Evolutionary conservation across 2,797 vertebrate genomes (phyloP).

Genomic region (Limosa lapponica): DNA sequence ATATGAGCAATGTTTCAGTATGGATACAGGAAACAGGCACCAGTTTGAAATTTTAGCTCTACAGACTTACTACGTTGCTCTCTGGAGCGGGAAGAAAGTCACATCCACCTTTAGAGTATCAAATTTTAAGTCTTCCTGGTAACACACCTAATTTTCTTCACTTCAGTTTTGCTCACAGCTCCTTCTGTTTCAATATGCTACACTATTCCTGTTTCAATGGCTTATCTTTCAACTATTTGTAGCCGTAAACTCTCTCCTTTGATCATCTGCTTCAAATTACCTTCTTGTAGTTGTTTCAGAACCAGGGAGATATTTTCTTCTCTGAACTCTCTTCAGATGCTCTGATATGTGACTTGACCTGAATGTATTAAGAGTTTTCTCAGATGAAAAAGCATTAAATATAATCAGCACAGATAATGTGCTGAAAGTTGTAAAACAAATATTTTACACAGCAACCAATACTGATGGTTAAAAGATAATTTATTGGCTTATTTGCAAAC

Average conservation of each 20-base stretch:
- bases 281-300: not conserved
- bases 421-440: not conserved
- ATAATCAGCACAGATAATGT: not conserved
- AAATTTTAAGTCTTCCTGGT: not conserved
- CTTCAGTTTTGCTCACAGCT: not conserved
- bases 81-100: not conserved
- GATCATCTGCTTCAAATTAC: not conserved
- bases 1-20: not conserved
- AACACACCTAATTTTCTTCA: not conserved
- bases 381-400: not conserved
- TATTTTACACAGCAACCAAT: not conserved
- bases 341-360: not conserved
- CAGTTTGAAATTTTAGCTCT: not conserved
- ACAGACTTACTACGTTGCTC: fast-evolving
- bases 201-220: not conserved
- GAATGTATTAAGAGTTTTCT: not conserved
- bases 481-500: not conserved
- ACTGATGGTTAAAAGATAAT: not conserved
- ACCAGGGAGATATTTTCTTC: not conserved
- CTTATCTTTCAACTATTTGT: not conserved
- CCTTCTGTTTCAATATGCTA: not conserved
- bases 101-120: not conserved
- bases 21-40: not conserved
- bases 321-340: not conserved
- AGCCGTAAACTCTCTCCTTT: not conserved